These are phyloP conservation scores for Todiramphus saurophagus DNA, from an alignment of 2,113 vertebrate genomes.

Conservation along the genomic window DNA sequence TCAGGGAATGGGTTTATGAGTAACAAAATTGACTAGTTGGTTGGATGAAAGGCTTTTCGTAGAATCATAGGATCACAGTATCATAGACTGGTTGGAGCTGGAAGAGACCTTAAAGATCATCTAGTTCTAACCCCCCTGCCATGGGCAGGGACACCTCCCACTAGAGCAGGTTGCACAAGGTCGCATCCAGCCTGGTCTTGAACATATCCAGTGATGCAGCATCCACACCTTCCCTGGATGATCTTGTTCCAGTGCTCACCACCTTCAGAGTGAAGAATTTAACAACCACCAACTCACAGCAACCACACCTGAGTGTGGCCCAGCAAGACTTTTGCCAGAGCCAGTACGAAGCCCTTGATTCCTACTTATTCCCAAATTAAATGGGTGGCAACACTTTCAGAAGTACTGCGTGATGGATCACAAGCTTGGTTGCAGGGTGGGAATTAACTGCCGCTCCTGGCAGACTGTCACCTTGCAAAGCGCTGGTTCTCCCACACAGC, in stretches of 20 bases:
- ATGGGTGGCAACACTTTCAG: neutral
- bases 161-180: too few relatives aligned
- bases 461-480: neutral
- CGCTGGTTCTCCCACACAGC: neutral
- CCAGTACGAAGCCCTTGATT: rapidly evolving
- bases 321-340: neutral
- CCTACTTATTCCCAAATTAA: neutral
- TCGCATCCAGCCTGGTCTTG: too few relatives aligned
- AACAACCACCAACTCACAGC: too few relatives aligned
- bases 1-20: neutral
- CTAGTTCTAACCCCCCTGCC: too few relatives aligned
- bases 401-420: neutral
- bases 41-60: neutral
- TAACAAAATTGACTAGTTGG: neutral
- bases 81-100: too few relatives aligned
- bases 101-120: too few relatives aligned
- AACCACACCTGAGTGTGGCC: neutral
- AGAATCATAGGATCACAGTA: too few relatives aligned
- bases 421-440: neutral
- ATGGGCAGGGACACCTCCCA: too few relatives aligned
- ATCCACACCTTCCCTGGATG: too few relatives aligned
- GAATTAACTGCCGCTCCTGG: rapidly evolving
- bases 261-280: too few relatives aligned
- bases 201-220: too few relatives aligned
- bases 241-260: too few relatives aligned